Conservation (phyloP, 2,797 vertebrate genomes). For the Gallinago stenura region DNA sequence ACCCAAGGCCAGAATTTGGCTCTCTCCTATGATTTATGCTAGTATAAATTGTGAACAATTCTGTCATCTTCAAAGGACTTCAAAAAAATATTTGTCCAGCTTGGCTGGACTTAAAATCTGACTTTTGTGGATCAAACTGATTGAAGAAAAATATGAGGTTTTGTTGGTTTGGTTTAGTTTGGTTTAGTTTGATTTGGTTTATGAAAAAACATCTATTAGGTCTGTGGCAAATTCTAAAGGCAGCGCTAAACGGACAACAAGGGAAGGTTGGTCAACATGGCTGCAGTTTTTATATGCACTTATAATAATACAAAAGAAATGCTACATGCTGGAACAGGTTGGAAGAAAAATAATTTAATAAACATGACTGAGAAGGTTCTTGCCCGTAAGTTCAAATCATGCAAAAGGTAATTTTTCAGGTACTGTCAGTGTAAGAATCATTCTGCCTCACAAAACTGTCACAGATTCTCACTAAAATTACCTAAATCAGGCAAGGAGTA, state of each 20-base stretch:
- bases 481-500: not conserved
- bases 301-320: not conserved
- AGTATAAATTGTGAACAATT: not conserved
- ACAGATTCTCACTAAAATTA: conserved; percentile 21
- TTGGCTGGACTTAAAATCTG: not conserved
- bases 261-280: not conserved
- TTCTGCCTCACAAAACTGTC: not conserved
- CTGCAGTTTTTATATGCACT: not conserved
- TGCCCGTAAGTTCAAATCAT: not conserved
- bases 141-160: not conserved
- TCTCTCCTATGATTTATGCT: not conserved
- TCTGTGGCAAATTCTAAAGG: not conserved
- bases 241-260: not conserved
- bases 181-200: not conserved
- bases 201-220: not conserved
- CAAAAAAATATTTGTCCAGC: not conserved
- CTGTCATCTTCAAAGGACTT: not conserved
- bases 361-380: not conserved
- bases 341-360: not conserved
- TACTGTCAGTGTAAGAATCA: not conserved
- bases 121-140: not conserved
- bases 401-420: conserved; percentile 16
- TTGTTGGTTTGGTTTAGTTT: not conserved
- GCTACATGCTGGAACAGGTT: not conserved
- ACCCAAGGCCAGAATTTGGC: not conserved